phyloP scores from a whole-genome alignment of 2,113 vertebrate genomes.

The Phalacrocorax brasilianus region DNA sequence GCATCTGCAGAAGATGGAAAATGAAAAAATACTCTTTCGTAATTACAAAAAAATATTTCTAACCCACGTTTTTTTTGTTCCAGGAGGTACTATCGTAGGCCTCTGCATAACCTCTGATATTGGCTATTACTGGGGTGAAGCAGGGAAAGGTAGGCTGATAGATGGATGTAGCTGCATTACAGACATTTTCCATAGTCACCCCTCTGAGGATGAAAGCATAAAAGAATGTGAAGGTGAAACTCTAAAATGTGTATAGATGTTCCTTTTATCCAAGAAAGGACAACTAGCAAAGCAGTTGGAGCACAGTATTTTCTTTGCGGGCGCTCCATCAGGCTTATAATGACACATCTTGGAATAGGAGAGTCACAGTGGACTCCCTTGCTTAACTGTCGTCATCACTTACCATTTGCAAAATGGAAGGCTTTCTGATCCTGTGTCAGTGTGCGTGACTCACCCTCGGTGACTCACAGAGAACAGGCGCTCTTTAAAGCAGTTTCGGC shows the following conservation, averaged over 20 bases:
- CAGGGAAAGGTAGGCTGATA: not conserved
- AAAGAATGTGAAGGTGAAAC: conserved; percentile 63
- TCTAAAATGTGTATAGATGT: conserved; percentile 68
- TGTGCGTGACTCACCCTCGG: not conserved
- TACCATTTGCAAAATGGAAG: conserved; percentile 65
- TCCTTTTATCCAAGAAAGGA: conserved; percentile 66
- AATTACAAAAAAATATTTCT: not conserved
- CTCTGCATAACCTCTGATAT: not conserved
- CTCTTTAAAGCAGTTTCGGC: not conserved
- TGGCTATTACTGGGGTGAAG: not conserved
- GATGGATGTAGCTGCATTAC: not conserved
- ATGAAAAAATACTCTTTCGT: conserved; percentile 25
- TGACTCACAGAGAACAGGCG: not conserved
- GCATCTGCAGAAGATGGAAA: not conserved
- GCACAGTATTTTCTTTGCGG: conserved; percentile 60
- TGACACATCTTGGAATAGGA: conserved; percentile 60
- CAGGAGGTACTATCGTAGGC: not conserved
- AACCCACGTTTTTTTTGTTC: not conserved
- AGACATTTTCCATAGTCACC: conserved; percentile 22
- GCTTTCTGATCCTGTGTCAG: conserved; percentile 29
- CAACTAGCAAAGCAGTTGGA: conserved; percentile 67
- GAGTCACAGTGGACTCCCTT: conserved; percentile 36
- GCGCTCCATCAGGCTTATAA: conserved; percentile 65
- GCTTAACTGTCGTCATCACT: conserved; percentile 70
- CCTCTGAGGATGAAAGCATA: conserved; percentile 26